These are phyloP conservation scores for Notocelia uddmanniana DNA, from an alignment of 2,888 invertebrate species.

Conservation along the genomic window DNA sequence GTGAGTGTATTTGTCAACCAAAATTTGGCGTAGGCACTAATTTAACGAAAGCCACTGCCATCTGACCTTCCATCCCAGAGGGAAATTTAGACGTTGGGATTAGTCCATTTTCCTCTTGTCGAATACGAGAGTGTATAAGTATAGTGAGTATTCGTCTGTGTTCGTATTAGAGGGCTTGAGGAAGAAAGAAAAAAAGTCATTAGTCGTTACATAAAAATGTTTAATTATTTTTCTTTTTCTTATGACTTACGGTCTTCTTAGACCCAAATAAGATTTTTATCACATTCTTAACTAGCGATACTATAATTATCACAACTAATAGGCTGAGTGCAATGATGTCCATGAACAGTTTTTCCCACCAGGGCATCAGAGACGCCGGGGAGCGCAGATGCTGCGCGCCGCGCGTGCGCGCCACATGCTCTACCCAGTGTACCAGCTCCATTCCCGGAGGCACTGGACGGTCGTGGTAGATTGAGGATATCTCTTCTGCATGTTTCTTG, in stretches of 20 bases:
- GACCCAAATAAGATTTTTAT: not conserved
- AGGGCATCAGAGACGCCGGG: conserved; percentile 47
- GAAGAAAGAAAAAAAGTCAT: not conserved
- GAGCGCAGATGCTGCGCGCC: conserved; percentile 50
- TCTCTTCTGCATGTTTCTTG: conserved; percentile 46
- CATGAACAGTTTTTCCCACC: conserved; percentile 47
- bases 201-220: not conserved
- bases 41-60: no score
- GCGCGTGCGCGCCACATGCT: conserved; percentile 47
- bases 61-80: no score
- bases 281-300: not conserved
- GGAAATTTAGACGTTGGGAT: no score
- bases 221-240: conserved; percentile 31
- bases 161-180: not conserved
- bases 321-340: conserved; percentile 43
- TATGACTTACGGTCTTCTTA: not conserved
- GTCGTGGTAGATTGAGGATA: conserved; percentile 54
- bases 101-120: no score
- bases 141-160: no score
- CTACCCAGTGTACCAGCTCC: conserved; percentile 51
- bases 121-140: no score
- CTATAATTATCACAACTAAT: not conserved
- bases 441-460: conserved; percentile 50
- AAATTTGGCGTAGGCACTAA: no score
- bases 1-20: no score